Evolutionary conservation across 2,113 vertebrate genomes (phyloP).

Genomic region (Petrocephalus microphthalmus): DNA sequence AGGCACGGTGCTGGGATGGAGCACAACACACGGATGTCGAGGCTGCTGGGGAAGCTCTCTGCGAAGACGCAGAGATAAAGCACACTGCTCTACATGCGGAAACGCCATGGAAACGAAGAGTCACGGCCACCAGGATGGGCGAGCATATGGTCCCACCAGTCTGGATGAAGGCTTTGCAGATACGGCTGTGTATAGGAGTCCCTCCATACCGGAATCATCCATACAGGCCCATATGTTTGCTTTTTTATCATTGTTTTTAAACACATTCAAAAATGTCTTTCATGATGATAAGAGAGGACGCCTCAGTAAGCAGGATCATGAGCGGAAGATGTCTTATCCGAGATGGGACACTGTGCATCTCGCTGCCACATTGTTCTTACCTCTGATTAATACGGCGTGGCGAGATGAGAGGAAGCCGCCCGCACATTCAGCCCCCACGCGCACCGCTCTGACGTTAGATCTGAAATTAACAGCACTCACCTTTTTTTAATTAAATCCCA

Average conservation of each 20-base stretch:
- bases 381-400: neutral
- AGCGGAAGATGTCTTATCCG: neutral
- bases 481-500: constrained; percentile 5
- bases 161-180: neutral
- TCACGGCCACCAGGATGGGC: constrained; percentile 35
- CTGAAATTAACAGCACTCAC: constrained; percentile 29
- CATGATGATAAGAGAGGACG: constrained; percentile 44
- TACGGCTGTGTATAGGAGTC: neutral
- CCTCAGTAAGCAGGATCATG: neutral
- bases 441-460: constrained; percentile 37
- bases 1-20: constrained; percentile 53
- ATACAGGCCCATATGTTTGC: constrained; percentile 48
- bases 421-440: neutral
- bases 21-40: constrained; percentile 44
- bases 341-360: neutral
- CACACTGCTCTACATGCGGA: constrained; percentile 58
- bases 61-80: constrained; percentile 48
- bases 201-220: constrained; percentile 20
- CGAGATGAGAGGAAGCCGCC: neutral
- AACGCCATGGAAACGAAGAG: constrained; percentile 46
- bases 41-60: constrained; percentile 60
- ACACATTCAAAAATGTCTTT: constrained; percentile 43
- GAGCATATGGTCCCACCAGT: constrained; percentile 19
- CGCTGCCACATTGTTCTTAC: neutral
- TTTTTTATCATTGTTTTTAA: constrained; percentile 38